Base-by-base conservation (phyloP, 2,113 vertebrate species). In the Eudorcas thomsonii region DNA sequence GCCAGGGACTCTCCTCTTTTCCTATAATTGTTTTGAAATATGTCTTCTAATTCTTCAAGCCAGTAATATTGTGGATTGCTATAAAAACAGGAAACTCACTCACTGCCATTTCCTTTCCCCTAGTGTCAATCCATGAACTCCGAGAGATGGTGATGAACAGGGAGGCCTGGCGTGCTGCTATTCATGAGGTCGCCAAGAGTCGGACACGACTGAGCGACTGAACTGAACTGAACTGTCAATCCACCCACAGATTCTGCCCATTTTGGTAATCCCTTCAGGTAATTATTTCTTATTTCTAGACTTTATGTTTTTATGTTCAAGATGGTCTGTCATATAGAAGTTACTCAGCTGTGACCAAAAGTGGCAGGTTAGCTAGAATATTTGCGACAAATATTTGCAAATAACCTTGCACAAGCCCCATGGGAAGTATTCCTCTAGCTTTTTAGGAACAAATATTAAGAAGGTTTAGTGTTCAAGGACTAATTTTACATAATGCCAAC, bases 391-490 rank as follows among this genome's bases (percentile, higher is more conserved):
- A 74, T 30, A 60, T 74, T 74, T 77, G 30, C 48, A 93, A 60
- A n/a, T 48, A 59, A 81, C 2, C 16, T 28, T 52, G 8, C 6
- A 13, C 48, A 90, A 30, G 52, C 5, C 39, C 67, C n/a, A 15
- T 67, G 6, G 60, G 33, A 92, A 86, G 23, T 52, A 64, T 87
- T 48, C 60, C 33, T 94, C 52, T 82, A 54, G 62, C 50, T 94
- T 87, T 88, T 88, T 55, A 88, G 94, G 60, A 87, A 96, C 60
- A 87, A 84, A 92, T 90, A 50, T 57, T 50, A 60, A 96, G 57
- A 43, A 74, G 52, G 21, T 59, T 90, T 86, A 36, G 16, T 87
- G 54, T 92, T 94, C 48, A 84, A 96, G n/a, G 81, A 77, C 81
- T 86, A 96, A 88, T 82, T 96, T 92, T 50, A 60, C 45, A 78